A percentile compares a stretch with the other conserved stretches of the same genome.
Evolutionary conservation across 2,113 vertebrate species (phyloP).

Genomic region (Elephas maximus): DNA sequence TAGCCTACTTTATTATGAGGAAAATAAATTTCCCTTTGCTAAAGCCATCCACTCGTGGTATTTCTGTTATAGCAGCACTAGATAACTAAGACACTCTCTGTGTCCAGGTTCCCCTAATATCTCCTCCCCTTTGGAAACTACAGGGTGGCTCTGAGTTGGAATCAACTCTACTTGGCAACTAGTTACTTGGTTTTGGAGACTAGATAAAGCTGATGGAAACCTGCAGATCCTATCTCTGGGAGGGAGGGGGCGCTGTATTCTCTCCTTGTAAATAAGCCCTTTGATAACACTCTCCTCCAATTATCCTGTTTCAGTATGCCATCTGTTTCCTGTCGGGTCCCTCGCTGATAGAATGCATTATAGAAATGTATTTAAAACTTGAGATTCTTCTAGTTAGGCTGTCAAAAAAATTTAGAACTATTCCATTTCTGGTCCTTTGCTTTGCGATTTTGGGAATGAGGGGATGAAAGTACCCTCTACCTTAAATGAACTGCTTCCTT

Average conservation of each 20-base stretch:
- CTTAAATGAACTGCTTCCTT: neutral
- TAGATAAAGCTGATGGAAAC: neutral
- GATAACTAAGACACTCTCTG: too few species aligned
- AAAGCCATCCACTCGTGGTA: too few species aligned
- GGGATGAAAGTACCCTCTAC: neutral
- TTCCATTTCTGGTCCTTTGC: neutral
- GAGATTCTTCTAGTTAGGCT: neutral
- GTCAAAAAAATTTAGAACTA: neutral
- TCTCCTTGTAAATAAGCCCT: conserved; percentile 28
- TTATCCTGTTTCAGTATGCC: conserved; percentile 1
- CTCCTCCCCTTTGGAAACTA: neutral
- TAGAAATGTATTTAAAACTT: conserved; percentile 65
- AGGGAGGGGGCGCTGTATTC: neutral
- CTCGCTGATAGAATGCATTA: conserved; percentile 48
- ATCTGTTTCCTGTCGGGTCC: conserved; percentile 42
- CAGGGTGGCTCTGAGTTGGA: too few species aligned
- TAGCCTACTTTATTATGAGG: too few species aligned
- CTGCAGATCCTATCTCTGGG: neutral
- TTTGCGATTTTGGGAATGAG: neutral
- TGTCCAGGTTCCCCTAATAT: neutral
- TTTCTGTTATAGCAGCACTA: too few species aligned
- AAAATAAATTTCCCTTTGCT: too few species aligned
- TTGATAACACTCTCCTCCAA: conserved; percentile 47
- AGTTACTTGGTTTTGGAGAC: neutral
- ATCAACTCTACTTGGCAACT: too few species aligned